A percentile compares a stretch with the other conserved stretches of the same genome.
Evolutionary conservation across 1,140 invertebrate species (phyloP).

Genomic region (Cataglyphis hispanica): DNA sequence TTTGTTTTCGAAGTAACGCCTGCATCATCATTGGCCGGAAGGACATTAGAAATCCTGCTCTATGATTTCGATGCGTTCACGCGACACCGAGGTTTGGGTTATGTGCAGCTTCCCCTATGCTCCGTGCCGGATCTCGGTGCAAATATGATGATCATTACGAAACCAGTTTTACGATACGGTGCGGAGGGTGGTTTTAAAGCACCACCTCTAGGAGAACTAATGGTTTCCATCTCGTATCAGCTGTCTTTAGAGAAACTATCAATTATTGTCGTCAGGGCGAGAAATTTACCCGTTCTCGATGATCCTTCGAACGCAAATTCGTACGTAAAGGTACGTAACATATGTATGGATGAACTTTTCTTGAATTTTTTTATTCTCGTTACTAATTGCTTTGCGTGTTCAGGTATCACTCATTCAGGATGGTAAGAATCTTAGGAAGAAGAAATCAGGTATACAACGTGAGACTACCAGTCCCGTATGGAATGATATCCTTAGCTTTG

Average conservation of each 20-base stretch:
- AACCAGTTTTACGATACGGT: constrained; percentile 78
- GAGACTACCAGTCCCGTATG: constrained; percentile 94
- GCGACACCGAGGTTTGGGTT: constrained; percentile 88
- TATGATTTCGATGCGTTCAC: constrained; percentile 91
- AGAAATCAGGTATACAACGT: constrained; percentile 95
- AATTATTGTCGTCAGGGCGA: constrained; percentile 93
- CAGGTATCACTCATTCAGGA: constrained; percentile 91
- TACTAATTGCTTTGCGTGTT: constrained; percentile 2
- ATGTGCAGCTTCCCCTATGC: constrained; percentile 86
- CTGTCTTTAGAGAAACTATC: constrained; percentile 93
- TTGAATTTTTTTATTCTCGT: background rate
- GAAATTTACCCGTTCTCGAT: constrained; percentile 90
- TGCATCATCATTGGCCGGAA: constrained; percentile 85
- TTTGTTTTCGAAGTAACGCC: constrained; percentile 92
- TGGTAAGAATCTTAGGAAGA: constrained; percentile 93
- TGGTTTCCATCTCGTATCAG: constrained; percentile 94
- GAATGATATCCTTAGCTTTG: constrained; percentile 95
- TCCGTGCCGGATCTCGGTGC: constrained; percentile 84
- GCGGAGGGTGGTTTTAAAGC: constrained; percentile 79
- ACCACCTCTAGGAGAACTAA: constrained; percentile 90
- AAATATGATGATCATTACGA: constrained; percentile 70
- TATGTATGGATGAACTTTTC: background rate
- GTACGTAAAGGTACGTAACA: constrained; percentile 90
- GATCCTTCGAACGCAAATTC: constrained; percentile 90
- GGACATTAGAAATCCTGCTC: constrained; percentile 87